Evolutionary conservation across 2,113 vertebrate genomes (phyloP).

Genomic region (Chamaetylas fuelleborni): DNA sequence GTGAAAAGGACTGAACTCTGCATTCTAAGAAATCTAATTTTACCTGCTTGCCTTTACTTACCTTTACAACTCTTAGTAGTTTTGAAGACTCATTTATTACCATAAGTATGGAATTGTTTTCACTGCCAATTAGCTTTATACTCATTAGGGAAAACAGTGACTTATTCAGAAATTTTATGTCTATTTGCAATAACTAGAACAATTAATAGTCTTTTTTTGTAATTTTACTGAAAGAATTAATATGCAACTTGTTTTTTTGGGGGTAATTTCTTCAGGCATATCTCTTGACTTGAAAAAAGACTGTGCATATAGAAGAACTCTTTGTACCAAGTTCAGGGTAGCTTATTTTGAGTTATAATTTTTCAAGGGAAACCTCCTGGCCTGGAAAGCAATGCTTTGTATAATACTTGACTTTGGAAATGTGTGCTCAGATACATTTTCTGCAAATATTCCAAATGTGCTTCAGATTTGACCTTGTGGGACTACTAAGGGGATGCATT

Average conservation of each 20-base stretch:
- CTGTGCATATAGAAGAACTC: neutral
- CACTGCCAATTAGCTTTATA: neutral
- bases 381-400: neutral
- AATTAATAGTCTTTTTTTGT: neutral
- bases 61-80: neutral
- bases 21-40: neutral
- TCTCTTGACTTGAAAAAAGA: neutral
- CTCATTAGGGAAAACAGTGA: neutral
- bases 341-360: neutral
- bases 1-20: neutral
- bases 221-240: neutral
- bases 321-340: neutral
- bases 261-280: neutral
- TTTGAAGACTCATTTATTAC: neutral
- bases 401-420: neutral
- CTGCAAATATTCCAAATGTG: neutral
- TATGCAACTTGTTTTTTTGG: neutral
- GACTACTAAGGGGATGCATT: neutral
- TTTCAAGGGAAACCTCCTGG: neutral
- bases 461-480: neutral
- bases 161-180: neutral
- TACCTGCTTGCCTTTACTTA: neutral
- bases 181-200: neutral
- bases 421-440: neutral
- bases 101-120: neutral